A percentile compares a stretch with the other conserved stretches of the same genome.
These are phyloP conservation scores for Lamellibrachia satsuma DNA, from an alignment of 2,888 invertebrate genomes.

Conservation along the genomic window DNA sequence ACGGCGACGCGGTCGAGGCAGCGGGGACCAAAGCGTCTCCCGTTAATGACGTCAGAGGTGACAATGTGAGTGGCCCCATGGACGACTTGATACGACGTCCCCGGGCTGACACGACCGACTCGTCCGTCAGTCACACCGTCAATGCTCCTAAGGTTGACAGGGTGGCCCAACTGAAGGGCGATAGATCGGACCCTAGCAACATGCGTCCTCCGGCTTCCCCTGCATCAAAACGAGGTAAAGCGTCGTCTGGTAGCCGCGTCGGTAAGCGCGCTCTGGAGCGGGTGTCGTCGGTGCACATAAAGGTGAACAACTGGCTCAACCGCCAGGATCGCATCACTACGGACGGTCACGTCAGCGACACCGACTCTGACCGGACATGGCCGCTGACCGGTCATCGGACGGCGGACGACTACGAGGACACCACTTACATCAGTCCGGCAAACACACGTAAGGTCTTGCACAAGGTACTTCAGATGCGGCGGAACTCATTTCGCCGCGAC, in stretches of 20 bases:
- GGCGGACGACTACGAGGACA: not conserved
- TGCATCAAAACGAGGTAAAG: not conserved
- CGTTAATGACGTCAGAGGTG: not conserved
- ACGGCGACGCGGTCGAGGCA: not conserved
- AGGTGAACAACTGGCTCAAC: constrained; percentile 5
- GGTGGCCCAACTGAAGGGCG: not conserved
- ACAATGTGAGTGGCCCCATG: not conserved
- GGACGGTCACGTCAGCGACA: not conserved
- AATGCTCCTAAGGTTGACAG: not conserved
- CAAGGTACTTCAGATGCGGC: constrained; percentile 9
- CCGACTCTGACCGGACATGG: not conserved
- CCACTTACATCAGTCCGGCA: not conserved
- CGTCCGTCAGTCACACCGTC: not conserved
- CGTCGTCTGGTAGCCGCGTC: not conserved
- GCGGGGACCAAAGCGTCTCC: not conserved
- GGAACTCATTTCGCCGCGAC: constrained; percentile 17
- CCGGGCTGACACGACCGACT: not conserved
- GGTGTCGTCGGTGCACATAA: not conserved
- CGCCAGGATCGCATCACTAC: not conserved
- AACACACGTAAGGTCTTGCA: not conserved
- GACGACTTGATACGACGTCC: not conserved
- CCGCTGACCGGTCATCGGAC: not conserved
- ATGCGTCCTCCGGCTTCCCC: not conserved
- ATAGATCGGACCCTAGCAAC: not conserved
- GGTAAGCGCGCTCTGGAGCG: not conserved